Percentiles rank a stretch among this genome's conserved stretches.
Evolutionary conservation across 2,113 vertebrate genomes (phyloP).

Genomic region (Gracilinanus agilis): DNA sequence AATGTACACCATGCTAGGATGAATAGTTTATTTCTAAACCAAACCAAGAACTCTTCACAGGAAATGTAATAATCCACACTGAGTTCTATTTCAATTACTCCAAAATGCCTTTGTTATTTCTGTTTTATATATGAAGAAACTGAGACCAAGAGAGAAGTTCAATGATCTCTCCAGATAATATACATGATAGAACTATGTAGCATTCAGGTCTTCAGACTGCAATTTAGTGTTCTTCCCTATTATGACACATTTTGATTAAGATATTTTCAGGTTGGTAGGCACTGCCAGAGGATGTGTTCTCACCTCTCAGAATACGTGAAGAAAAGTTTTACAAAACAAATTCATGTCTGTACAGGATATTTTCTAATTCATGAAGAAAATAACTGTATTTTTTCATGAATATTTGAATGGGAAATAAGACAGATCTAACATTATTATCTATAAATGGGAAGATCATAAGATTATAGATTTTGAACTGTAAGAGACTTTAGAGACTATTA

Average conservation of each 20-base stretch:
- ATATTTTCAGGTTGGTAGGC: neutral
- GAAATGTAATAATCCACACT: neutral
- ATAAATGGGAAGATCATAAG: neutral
- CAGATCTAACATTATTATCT: neutral
- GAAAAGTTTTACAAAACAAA: neutral
- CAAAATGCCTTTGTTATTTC: neutral
- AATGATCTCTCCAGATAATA: neutral
- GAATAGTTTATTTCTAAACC: neutral
- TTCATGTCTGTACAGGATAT: neutral
- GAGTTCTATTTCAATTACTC: neutral
- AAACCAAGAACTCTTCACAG: neutral
- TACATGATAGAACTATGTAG: neutral
- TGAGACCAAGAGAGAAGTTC: neutral
- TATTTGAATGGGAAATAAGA: neutral
- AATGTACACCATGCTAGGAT: neutral
- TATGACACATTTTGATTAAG: neutral
- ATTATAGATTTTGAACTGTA: neutral
- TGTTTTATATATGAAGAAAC: neutral
- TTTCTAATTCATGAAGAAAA: constrained; percentile 16
- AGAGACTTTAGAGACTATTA: neutral
- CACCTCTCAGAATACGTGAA: neutral
- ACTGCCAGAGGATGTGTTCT: neutral
- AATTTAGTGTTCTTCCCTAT: neutral
- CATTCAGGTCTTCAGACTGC: neutral
- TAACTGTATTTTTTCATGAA: constrained; percentile 34